A percentile compares a stretch with the other conserved stretches of the same genome.
Conservation (phyloP, 2,113 vertebrate genomes). For the Coptodon bakossiorum region DNA sequence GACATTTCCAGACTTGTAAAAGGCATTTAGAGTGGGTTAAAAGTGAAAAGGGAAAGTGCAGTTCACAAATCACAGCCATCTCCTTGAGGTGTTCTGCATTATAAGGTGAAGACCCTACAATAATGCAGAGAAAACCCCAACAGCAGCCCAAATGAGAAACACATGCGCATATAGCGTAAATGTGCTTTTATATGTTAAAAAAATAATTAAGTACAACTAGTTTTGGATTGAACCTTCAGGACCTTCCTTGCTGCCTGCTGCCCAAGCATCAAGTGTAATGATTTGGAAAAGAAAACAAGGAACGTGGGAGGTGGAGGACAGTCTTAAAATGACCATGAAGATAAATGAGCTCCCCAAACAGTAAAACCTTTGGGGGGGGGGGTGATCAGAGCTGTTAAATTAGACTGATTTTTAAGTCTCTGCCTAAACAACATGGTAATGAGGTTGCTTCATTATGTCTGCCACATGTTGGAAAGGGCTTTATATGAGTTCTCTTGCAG, state of each 20-base stretch:
- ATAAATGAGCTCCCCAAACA: not conserved
- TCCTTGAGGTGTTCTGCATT: not conserved
- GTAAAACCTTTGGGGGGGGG: not conserved
- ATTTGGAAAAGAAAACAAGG: not conserved
- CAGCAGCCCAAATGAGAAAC: not conserved
- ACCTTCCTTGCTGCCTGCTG: not conserved
- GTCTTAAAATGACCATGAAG: not conserved
- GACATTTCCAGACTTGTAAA: not conserved
- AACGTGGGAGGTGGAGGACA: not conserved
- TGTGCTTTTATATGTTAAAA: not conserved
- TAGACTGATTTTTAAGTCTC: not conserved
- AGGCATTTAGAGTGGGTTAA: fast-evolving
- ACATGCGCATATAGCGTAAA: fast-evolving
- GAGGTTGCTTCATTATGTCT: not conserved
- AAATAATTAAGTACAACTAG: not conserved
- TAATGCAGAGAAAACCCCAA: not conserved
- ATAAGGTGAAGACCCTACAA: not conserved
- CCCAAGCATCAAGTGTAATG: not conserved
- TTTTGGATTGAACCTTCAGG: not conserved
- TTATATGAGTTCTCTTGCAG: not conserved
- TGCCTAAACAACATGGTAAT: not conserved
- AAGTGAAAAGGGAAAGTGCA: not conserved
- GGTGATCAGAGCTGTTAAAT: not conserved
- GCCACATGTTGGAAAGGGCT: not conserved
- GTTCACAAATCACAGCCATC: not conserved